Base-by-base conservation (phyloP, 2,113 vertebrate genomes). In the Chlamydotis undulata region DNA sequence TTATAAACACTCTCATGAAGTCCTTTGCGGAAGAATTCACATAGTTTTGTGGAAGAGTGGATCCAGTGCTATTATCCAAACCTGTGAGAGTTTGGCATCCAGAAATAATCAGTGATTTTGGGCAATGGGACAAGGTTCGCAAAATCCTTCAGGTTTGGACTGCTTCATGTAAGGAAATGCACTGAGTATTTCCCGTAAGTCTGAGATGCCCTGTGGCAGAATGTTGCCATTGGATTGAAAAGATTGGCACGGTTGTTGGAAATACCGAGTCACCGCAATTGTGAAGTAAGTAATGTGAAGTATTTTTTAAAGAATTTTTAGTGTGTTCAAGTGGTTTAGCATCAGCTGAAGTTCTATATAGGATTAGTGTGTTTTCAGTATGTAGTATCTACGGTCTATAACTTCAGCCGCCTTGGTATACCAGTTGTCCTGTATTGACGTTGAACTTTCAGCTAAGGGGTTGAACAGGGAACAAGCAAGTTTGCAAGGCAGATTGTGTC, bases 211-310 rank as follows among this genome's bases (percentile, higher is more conserved):
- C 35, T 2, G 19, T 29, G 59, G 39, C 53, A 21, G 55, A 53
- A 49, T 49, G 4, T 11, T 67, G 50, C 35, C 25, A 6, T 19
- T 24, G 81, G 28, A 16, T 37, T 43, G 69, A 35, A 39, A 26
- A 33, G 76, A 12, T 17, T 18, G 60, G 14, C 69, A 33, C 0
- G 1, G 4, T 10, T 24, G 31, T 6, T 60, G 59, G 29, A 64
- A 81, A 24, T 7, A 2, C 0, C 3, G 8, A 35, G 17, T 65
- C 41, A 4, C 10, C 2, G 1, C 39, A 26, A 0, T 1, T 12
- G 19, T 8, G 28, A 84, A 73, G 67, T 52, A 37, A 43, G 24
- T 9, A 53, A 86, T 45, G 12, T 69, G 35, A 90, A 33, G 7
- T 75, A 47, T 37, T 78, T 6, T 85, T 71, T 52, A 5, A 41